Conservation (phyloP, 2,113 vertebrate genomes). For the Mastomys coucha region DNA sequence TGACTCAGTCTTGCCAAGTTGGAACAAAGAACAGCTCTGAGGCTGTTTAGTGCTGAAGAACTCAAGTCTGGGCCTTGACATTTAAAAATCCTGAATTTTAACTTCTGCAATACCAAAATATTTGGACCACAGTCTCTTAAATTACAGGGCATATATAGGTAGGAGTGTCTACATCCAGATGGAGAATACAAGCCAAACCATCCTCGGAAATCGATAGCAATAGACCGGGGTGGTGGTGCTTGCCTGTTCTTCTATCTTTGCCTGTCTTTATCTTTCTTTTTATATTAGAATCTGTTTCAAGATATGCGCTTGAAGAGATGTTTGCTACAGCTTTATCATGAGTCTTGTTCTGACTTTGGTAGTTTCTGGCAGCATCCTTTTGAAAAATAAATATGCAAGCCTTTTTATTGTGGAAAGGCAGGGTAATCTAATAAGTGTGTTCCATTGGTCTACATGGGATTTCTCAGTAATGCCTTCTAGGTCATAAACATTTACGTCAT, state of each 20-base stretch:
- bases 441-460: slow-evolving; percentile 35
- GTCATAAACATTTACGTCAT: background rate
- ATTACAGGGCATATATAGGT: slow-evolving; percentile 26
- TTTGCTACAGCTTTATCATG: background rate
- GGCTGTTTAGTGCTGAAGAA: background rate
- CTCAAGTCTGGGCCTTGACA: background rate
- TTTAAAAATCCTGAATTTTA: slow-evolving; percentile 37
- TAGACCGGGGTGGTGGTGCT: background rate
- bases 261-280: slow-evolving; percentile 42
- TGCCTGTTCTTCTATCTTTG: background rate
- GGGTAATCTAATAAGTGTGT: slow-evolving; percentile 37
- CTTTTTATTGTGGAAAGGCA: slow-evolving; percentile 44
- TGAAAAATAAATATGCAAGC: background rate
- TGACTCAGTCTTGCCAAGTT: too few species aligned
- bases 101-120: background rate
- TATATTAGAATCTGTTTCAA: slow-evolving; percentile 36
- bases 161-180: slow-evolving; percentile 7
- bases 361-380: background rate
- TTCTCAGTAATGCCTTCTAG: background rate
- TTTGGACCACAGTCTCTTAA: background rate
- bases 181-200: background rate
- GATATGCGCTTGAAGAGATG: slow-evolving; percentile 43
- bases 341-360: slow-evolving; percentile 64
- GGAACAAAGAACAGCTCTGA: too few species aligned
- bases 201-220: background rate